Base-by-base conservation (phyloP, 2,797 vertebrate genomes). In the Toxotes lorentzi region DNA sequence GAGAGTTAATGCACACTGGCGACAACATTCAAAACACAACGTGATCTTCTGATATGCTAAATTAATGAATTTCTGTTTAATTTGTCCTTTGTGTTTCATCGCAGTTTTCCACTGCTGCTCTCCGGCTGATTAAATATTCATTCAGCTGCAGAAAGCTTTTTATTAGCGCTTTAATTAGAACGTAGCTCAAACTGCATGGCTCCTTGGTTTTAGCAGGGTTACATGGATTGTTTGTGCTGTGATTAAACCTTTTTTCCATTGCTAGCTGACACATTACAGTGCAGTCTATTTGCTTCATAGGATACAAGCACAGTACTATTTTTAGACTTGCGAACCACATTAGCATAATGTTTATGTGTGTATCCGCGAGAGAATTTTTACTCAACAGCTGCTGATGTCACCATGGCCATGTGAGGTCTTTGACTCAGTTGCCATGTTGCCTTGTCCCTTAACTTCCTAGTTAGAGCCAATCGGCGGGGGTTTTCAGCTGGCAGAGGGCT, bases 91-190 rank as follows among this genome's bases (percentile, higher is more conserved):
- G 84, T 89, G 82, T 85, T 91, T 82, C 84, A 73, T 62, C 6
- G 7, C 59, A 56, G 47, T 78, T 88, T 89, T 30, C 59, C 80
- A 65, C 13, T n/a, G 74, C 83, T 78, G 88, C 76, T 87, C 75
- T 86, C 80, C 53, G 65, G 65, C 70, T 89, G 89, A 90, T 91
- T 91, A 93, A 92, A 93, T 90, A 91, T 89, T 89, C 41, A 93
- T 93, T 84, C 60, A 60, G 76, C 84, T 63, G 71, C 80, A 80
- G 79, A 85, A 76, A 90, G 88, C 68, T 79, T 86, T 90, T 92
- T 83, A 92, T 88, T 86, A 82, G 82, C 71, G 59, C 75, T 90
- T 94, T 90, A 94, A 94, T 94, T 91, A 91, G 82, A 88, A 82
- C 8, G 41, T 17, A 60, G 69, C 50, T 84, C 74, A 40, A 67